Evolutionary conservation across 2,888 invertebrate genomes (phyloP).

Genomic region (Ypsolopha sequella): DNA sequence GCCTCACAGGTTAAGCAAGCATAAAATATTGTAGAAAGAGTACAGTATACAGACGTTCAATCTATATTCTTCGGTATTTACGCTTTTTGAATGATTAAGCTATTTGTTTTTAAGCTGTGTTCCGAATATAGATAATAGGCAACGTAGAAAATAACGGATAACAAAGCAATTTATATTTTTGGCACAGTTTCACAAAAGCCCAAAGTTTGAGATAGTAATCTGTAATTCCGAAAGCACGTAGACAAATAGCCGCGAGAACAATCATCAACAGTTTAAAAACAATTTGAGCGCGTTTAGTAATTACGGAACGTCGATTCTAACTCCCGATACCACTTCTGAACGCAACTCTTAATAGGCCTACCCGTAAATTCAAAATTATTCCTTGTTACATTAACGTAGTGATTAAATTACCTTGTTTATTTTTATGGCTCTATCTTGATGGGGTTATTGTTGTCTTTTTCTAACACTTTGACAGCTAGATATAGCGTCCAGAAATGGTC

Average conservation of each 20-base stretch:
- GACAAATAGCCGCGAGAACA: slow-evolving; percentile 67
- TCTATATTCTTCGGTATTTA: no score
- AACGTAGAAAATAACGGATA: no score
- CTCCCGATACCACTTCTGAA: slow-evolving; percentile 43
- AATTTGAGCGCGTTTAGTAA: slow-evolving; percentile 62
- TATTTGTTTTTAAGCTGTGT: no score
- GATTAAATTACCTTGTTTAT: not conserved
- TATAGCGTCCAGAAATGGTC: not conserved
- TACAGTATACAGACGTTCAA: no score
- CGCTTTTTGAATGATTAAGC: no score
- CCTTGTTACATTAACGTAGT: not conserved
- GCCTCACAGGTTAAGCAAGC: no score
- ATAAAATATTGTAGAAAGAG: no score
- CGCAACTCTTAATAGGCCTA: slow-evolving; percentile 57
- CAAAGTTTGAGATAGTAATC: slow-evolving; percentile 35
- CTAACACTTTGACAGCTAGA: slow-evolving; percentile 2
- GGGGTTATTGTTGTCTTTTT: slow-evolving; percentile 1
- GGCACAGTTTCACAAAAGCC: no score
- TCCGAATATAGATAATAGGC: no score
- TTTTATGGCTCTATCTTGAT: not conserved
- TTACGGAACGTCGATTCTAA: slow-evolving; percentile 55
- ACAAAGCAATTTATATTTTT: no score
- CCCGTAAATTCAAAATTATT: not conserved
- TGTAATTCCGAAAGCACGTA: slow-evolving; percentile 42
- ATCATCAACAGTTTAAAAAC: slow-evolving; percentile 63